Base-by-base conservation (phyloP, 2,113 vertebrate species). In the Numenius arquata region DNA sequence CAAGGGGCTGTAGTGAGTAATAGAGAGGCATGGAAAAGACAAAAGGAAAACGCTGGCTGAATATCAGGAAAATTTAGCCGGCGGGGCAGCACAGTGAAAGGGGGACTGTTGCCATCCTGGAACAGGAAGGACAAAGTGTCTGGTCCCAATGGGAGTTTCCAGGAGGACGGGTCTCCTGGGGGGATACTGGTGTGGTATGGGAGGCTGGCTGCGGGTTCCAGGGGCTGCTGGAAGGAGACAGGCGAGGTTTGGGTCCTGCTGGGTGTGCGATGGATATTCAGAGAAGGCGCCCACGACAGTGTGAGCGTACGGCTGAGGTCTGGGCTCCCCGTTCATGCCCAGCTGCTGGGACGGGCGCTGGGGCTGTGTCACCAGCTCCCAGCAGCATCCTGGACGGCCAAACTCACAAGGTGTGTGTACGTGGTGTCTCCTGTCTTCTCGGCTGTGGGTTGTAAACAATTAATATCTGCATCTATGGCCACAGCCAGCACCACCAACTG, bases 171-270 rank as follows among this genome's bases (percentile, higher is more conserved):
- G 38, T 80, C 43, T 71, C 56, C 32, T 38, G 12, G 2, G 23
- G 40, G 56, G 26, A 34, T 41, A 38, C 18, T 58, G 71, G n/a
- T 6, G 19, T 55, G 45, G 52, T 58, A 15, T 26, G 19, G 22
- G 15, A 19, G 38, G 21, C 26, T 0, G 0, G 26, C 26, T 41
- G 58, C 0, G 0, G 5, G 25, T 43, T 26, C 58, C 0, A 0
- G 53, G 26, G 43, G 25, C 6, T 74, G 67, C 23, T 66, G 50
- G 62, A 65, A 53, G 53, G 30, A 59, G 30, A 3, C 3, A 14
- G 34, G 16, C 0, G 3, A 58, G 23, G 50, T 47, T 19, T 30
- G 55, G 11, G 21, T 70, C 79, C 59, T 45, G 56, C 76, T 53
- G 25, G 12, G 11, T 19, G 18, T 9, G 16, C 0, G 2, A 5